Evolutionary conservation across 2,888 invertebrate genomes (phyloP).

Genomic region (Catotricha subobsoleta): DNA sequence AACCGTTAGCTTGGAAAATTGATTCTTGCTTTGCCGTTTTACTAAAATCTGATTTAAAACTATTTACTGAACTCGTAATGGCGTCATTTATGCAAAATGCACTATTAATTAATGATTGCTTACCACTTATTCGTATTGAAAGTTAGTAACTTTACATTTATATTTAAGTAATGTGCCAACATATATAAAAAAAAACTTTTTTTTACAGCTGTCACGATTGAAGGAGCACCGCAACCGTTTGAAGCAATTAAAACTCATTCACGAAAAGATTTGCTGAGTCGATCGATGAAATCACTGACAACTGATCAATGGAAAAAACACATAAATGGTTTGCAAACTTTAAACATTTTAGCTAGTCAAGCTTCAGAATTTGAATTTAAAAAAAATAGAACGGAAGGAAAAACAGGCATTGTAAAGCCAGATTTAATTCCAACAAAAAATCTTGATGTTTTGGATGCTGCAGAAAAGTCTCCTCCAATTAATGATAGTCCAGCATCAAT

Average conservation of each 20-base stretch:
- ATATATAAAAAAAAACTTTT: constrained; percentile 9
- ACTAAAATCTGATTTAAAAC: constrained; percentile 57
- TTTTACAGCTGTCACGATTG: constrained; percentile 37
- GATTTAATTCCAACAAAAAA: constrained; percentile 20
- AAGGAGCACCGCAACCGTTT: constrained; percentile 38
- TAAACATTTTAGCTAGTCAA: constrained; percentile 26
- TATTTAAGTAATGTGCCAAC: neutral
- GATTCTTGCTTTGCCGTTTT: constrained; percentile 55
- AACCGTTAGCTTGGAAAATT: constrained; percentile 62
- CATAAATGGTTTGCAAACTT: constrained; percentile 22
- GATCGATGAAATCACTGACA: constrained; percentile 19
- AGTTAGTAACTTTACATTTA: constrained; percentile 37
- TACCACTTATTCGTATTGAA: constrained; percentile 57
- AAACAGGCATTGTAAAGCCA: constrained; percentile 20
- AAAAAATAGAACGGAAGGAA: constrained; percentile 24
- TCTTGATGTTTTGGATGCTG: constrained; percentile 10
- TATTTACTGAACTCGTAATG: constrained; percentile 48
- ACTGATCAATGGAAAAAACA: constrained; percentile 25
- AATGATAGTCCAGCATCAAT: neutral
- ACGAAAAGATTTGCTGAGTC: constrained; percentile 23
- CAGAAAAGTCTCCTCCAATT: neutral
- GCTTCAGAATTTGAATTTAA: constrained; percentile 27
- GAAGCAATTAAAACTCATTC: constrained; percentile 30
- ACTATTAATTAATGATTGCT: constrained; percentile 57
- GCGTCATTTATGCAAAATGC: constrained; percentile 52